A percentile compares a stretch with the other conserved stretches of the same genome.
These are phyloP conservation scores for Clarias pachynema DNA, from an alignment of 2,797 vertebrate species.

Conservation along the genomic window DNA sequence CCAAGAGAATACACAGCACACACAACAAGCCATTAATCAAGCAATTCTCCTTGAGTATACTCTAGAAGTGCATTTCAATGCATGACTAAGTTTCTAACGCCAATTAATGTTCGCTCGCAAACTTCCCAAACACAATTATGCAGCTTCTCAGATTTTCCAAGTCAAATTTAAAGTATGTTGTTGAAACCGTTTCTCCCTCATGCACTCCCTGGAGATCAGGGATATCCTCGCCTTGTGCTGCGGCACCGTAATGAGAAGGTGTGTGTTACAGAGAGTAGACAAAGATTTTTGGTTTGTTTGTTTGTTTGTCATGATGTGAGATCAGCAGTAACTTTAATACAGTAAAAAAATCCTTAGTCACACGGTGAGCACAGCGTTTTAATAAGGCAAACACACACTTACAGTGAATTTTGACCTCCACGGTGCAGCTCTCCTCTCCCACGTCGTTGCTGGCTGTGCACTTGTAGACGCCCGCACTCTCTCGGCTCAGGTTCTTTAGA, in stretches of 20 bases:
- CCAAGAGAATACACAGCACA: slow-evolving; percentile 45
- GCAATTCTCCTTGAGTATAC: slow-evolving; percentile 1
- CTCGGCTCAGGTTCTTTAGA: slow-evolving; percentile 77
- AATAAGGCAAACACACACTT: slow-evolving; percentile 62
- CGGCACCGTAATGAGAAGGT: neutral
- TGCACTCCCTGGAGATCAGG: neutral
- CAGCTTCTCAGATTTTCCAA: neutral
- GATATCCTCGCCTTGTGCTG: neutral
- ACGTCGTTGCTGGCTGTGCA: slow-evolving; percentile 82
- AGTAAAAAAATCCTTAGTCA: neutral
- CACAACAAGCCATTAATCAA: slow-evolving; percentile 47
- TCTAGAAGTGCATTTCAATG: neutral
- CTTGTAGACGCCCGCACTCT: slow-evolving; percentile 77
- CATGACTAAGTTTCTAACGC: neutral
- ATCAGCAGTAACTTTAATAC: neutral
- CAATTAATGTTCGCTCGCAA: slow-evolving; percentile 42
- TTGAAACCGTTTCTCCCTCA: slow-evolving; percentile 2
- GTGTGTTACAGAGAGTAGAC: neutral
- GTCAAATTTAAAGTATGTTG: neutral
- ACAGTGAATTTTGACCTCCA: slow-evolving; percentile 81
- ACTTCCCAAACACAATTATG: slow-evolving; percentile 34
- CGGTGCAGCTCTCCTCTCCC: slow-evolving; percentile 77
- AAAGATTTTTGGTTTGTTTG: neutral
- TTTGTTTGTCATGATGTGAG: neutral
- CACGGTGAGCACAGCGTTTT: neutral